These are phyloP conservation scores for Lydus trimaculatus DNA, from an alignment of 2,888 invertebrate genomes.

Conservation along the genomic window DNA sequence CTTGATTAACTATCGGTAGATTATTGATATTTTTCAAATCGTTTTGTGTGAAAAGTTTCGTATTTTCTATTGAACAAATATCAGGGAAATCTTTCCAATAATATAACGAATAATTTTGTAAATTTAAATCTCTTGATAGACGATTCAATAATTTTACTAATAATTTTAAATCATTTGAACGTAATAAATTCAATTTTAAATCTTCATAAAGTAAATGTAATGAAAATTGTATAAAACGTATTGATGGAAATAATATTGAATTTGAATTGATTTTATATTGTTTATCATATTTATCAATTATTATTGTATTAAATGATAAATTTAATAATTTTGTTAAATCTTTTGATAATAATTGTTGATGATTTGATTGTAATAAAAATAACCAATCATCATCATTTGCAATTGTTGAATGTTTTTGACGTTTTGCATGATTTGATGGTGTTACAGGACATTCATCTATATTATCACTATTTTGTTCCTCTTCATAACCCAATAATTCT, in stretches of 20 bases:
- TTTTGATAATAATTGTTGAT: slow-evolving; percentile 28
- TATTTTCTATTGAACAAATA: slow-evolving; percentile 60
- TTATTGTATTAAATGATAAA: slow-evolving; percentile 4
- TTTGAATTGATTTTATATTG: slow-evolving; percentile 66
- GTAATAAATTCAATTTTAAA: slow-evolving; percentile 78
- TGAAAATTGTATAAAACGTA: slow-evolving; percentile 78
- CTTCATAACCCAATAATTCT: slow-evolving; percentile 77
- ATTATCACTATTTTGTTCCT: slow-evolving; percentile 42
- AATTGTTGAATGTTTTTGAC: slow-evolving; percentile 78
- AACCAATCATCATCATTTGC: slow-evolving; percentile 87
- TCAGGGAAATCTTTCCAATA: slow-evolving; percentile 88
- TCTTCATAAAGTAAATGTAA: slow-evolving; percentile 93
- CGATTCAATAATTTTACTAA: slow-evolving; percentile 78
- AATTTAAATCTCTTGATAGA: slow-evolving; percentile 76
- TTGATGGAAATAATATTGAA: slow-evolving; percentile 75
- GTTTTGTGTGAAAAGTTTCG: slow-evolving; percentile 65
- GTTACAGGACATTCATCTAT: slow-evolving; percentile 54
- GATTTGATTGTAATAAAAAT: slow-evolving; percentile 56
- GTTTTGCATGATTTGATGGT: slow-evolving; percentile 70
- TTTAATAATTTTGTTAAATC: slow-evolving; percentile 30
- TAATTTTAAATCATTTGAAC: slow-evolving; percentile 71
- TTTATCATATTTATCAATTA: not conserved
- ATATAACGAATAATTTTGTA: slow-evolving; percentile 75
- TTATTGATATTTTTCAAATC: slow-evolving; percentile 67
- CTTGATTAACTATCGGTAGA: slow-evolving; percentile 68